phyloP scores from a whole-genome alignment of 2,888 invertebrate species.

The Epinotia demarniana region DNA sequence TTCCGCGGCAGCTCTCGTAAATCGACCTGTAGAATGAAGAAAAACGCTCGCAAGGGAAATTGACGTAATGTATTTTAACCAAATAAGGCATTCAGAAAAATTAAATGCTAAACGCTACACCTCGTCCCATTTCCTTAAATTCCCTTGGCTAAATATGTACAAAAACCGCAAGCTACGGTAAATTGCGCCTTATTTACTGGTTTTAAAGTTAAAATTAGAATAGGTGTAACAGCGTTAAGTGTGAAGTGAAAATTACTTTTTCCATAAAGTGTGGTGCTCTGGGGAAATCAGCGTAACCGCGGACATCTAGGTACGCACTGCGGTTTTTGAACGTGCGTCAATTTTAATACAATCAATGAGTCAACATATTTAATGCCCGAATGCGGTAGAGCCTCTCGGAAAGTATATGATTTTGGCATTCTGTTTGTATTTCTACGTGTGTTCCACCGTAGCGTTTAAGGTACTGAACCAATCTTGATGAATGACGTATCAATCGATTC shows the following conservation, averaged over 20 bases:
- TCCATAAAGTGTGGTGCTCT: slow-evolving; percentile 23
- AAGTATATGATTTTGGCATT: no score
- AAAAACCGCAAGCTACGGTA: background rate
- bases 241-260: slow-evolving; percentile 33
- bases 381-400: no score
- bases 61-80: background rate
- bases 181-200: background rate
- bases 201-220: background rate
- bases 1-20: no score
- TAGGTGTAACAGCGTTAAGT: background rate
- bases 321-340: background rate
- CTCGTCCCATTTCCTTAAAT: background rate
- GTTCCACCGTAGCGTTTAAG: no score
- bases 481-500: no score
- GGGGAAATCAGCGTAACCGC: slow-evolving; percentile 36
- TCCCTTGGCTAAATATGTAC: background rate
- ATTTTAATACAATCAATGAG: background rate
- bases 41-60: background rate
- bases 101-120: slow-evolving; percentile 16
- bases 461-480: no score
- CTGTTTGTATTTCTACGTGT: no score
- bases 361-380: no score
- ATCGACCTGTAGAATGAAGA: background rate
- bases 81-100: slow-evolving; percentile 8
- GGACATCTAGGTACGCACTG: slow-evolving; percentile 1